Conservation (phyloP, 2,888 invertebrate species). For the Poecilus cupreus region DNA sequence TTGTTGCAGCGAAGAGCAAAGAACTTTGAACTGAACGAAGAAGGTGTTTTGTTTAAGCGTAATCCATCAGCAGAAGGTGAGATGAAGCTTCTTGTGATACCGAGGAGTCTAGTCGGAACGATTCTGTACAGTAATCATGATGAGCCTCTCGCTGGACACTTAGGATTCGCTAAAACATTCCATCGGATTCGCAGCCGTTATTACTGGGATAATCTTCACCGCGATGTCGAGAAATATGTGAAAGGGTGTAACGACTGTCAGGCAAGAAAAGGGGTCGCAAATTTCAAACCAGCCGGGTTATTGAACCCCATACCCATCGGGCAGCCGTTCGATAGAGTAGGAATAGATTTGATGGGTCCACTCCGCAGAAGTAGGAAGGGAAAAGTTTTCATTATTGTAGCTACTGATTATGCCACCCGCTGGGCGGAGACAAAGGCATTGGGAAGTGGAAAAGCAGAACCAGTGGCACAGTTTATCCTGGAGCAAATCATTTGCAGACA, state of each 20-base stretch:
- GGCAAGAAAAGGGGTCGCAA: constrained; percentile 60
- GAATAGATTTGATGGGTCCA: too few relatives aligned
- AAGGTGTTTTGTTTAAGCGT: too few relatives aligned
- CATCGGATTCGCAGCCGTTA: constrained; percentile 58
- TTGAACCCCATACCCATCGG: too few relatives aligned
- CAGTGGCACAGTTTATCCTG: constrained; percentile 59
- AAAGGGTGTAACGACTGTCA: constrained; percentile 62
- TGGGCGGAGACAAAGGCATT: constrained; percentile 62
- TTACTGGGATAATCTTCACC: constrained; percentile 60
- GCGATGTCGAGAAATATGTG: constrained; percentile 61
- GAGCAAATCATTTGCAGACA: constrained; percentile 40
- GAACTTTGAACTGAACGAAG: too few relatives aligned
- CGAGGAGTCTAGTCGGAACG: neutral
- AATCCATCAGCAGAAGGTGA: neutral
- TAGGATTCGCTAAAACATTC: constrained; percentile 47
- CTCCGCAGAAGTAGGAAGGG: constrained; percentile 12
- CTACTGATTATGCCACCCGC: constrained; percentile 61
- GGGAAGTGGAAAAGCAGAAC: constrained; percentile 59
- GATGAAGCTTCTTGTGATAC: neutral
- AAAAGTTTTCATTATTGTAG: too few relatives aligned
- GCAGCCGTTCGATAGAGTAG: too few relatives aligned
- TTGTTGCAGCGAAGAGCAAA: too few relatives aligned
- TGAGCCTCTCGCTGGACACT: constrained; percentile 62
- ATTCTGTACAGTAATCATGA: constrained; percentile 58
- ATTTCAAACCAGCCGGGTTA: constrained; percentile 58